Evolutionary conservation across 1,140 invertebrate genomes (phyloP).

Genomic region (Aleiodes sp.): DNA sequence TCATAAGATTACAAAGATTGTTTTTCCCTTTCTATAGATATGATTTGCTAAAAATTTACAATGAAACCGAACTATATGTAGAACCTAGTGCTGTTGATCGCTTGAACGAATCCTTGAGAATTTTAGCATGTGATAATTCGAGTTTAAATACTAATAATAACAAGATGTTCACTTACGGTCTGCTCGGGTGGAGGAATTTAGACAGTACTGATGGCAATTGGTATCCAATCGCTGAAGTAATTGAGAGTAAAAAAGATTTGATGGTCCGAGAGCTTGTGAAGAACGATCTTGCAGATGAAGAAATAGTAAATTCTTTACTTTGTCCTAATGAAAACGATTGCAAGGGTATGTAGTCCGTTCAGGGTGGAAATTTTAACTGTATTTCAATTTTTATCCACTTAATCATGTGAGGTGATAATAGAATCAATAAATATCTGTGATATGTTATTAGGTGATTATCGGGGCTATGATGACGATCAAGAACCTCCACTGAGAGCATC

Average conservation of each 20-base stretch:
- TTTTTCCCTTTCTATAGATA: conserved; percentile 48
- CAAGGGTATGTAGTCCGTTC: conserved; percentile 34
- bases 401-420: neutral
- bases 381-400: neutral
- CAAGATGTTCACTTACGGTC: conserved; percentile 60
- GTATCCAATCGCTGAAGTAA: conserved; percentile 55
- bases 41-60: conserved; percentile 53
- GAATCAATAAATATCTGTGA: conserved; percentile 4
- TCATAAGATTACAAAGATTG: neutral
- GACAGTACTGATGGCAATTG: conserved; percentile 36
- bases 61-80: conserved; percentile 51
- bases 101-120: conserved; percentile 56
- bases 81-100: conserved; percentile 49
- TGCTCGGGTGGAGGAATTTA: conserved; percentile 46
- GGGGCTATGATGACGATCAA: conserved; percentile 40
- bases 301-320: conserved; percentile 44
- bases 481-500: conserved; percentile 52
- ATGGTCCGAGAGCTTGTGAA: conserved; percentile 49
- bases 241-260: conserved; percentile 48
- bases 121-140: conserved; percentile 55
- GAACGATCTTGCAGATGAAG: conserved; percentile 49
- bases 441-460: conserved; percentile 9
- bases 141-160: conserved; percentile 58
- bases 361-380: too few relatives aligned
- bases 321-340: conserved; percentile 54